Evolutionary conservation across 2,797 vertebrate genomes (phyloP).

Genomic region (Sebastes reedi): DNA sequence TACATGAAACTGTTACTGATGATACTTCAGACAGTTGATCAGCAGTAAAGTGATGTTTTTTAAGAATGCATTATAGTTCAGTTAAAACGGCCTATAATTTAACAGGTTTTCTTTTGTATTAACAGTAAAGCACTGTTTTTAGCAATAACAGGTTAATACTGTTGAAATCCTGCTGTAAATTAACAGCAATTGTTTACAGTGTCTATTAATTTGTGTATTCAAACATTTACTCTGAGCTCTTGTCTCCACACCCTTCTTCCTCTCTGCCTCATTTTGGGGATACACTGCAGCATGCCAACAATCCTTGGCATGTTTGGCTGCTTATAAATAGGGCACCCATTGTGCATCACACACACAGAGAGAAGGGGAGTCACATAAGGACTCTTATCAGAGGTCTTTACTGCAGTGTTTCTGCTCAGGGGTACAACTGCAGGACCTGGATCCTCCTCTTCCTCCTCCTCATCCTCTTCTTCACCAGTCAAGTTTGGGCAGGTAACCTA

Average conservation of each 20-base stretch:
- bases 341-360: slow-evolving; percentile 34
- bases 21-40: too few relatives aligned
- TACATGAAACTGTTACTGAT: too few relatives aligned
- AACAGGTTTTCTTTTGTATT: too few relatives aligned
- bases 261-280: slow-evolving; percentile 45
- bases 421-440: neutral
- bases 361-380: slow-evolving; percentile 25
- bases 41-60: too few relatives aligned
- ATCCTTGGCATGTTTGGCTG: slow-evolving; percentile 62
- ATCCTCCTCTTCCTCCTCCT: neutral
- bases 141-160: too few relatives aligned
- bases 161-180: too few relatives aligned
- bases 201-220: neutral
- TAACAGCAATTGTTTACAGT: too few relatives aligned
- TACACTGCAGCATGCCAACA: slow-evolving; percentile 54
- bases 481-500: slow-evolving; percentile 71
- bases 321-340: slow-evolving; percentile 72
- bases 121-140: too few relatives aligned
- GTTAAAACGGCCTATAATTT: too few relatives aligned
- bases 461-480: slow-evolving; percentile 28
- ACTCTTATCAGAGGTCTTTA: neutral
- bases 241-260: slow-evolving; percentile 39
- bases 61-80: too few relatives aligned
- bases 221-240: neutral
- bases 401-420: neutral